These are phyloP conservation scores for Megalops cyprinoides DNA, from an alignment of 2,797 vertebrate species.

Conservation along the genomic window DNA sequence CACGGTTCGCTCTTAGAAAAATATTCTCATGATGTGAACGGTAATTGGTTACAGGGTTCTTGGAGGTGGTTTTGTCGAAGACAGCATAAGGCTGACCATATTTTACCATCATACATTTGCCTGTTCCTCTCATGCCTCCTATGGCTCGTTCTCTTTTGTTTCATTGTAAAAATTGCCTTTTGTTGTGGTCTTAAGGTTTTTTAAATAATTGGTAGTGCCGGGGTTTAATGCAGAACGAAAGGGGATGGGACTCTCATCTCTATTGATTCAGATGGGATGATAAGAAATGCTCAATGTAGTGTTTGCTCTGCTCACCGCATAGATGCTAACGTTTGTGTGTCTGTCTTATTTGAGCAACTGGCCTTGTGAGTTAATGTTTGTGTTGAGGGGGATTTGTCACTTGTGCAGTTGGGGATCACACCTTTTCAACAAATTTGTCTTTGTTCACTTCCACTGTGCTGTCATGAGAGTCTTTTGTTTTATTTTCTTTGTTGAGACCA, in stretches of 20 bases:
- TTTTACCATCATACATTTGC: too few species aligned
- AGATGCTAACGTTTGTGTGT: neutral
- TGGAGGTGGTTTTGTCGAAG: too few species aligned
- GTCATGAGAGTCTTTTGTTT: neutral
- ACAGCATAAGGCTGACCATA: too few species aligned
- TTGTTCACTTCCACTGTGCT: neutral
- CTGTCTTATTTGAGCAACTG: conserved; percentile 6
- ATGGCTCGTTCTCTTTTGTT: too few species aligned
- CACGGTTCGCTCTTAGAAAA: neutral
- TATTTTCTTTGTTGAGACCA: too few species aligned
- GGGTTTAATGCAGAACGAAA: neutral
- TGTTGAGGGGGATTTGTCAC: neutral
- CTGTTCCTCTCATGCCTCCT: too few species aligned
- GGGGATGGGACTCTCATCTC: neutral
- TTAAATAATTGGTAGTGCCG: too few species aligned
- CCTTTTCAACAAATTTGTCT: neutral
- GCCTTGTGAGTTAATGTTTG: conserved; percentile 9
- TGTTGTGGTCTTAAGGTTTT: too few species aligned
- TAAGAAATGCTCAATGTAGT: neutral
- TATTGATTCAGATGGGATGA: neutral
- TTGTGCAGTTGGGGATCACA: neutral
- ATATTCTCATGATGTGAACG: too few species aligned
- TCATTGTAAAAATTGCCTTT: too few species aligned
- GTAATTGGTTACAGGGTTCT: too few species aligned
- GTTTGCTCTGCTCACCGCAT: neutral